These are phyloP conservation scores for Camponotus vicinus DNA, from an alignment of 1,140 invertebrate genomes.

Conservation along the genomic window DNA sequence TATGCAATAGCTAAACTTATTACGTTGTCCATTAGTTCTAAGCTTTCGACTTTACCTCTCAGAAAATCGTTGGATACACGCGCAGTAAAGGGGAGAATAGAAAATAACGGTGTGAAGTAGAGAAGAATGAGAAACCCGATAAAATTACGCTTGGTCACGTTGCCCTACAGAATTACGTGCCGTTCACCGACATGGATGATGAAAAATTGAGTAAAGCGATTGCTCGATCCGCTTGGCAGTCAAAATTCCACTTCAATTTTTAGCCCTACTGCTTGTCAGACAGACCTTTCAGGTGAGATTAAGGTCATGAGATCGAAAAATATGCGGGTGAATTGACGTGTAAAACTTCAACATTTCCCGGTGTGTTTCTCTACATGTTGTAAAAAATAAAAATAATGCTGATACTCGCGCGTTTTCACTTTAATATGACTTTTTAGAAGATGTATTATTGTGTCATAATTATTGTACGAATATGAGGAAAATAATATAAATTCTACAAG, in stretches of 20 bases:
- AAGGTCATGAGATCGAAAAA: constrained; percentile 32
- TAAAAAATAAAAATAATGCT: background rate
- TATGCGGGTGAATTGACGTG: background rate
- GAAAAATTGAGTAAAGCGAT: constrained; percentile 62
- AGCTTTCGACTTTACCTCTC: constrained; percentile 49
- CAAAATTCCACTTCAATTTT: constrained; percentile 60
- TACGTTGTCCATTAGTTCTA: constrained; percentile 57
- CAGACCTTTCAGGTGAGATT: constrained; percentile 11
- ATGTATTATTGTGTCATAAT: background rate
- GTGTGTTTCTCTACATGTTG: background rate
- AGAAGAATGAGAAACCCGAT: constrained; percentile 46
- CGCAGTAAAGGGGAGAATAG: constrained; percentile 31
- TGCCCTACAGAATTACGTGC: constrained; percentile 54
- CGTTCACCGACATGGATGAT: constrained; percentile 55
- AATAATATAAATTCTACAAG: constrained; percentile 32
- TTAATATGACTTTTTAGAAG: constrained; percentile 35
- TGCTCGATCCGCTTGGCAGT: constrained; percentile 42
- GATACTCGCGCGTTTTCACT: background rate
- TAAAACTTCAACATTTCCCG: background rate
- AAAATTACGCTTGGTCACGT: constrained; percentile 60
- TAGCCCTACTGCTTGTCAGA: constrained; percentile 30
- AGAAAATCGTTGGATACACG: constrained; percentile 31
- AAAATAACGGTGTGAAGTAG: constrained; percentile 9
- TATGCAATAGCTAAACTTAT: constrained; percentile 62
- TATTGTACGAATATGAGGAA: constrained; percentile 17